Percentiles rank a stretch among this genome's conserved stretches.
Evolutionary conservation across 2,113 vertebrate genomes (phyloP).

Genomic region (Maccullochella peelii): DNA sequence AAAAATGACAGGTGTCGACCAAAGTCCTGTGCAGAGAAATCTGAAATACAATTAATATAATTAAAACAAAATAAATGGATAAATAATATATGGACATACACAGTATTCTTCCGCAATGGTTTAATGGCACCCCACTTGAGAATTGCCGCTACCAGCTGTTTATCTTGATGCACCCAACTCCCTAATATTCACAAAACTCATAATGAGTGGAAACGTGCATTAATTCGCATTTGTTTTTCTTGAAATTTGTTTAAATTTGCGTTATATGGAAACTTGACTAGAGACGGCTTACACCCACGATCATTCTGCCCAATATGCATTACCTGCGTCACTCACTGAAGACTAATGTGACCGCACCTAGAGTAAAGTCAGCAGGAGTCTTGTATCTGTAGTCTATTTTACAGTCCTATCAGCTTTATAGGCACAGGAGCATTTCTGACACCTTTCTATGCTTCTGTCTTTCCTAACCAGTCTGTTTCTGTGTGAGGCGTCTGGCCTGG

Average conservation of each 20-base stretch:
- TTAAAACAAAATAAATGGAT: not conserved
- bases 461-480: not conserved
- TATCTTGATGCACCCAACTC: too few species aligned
- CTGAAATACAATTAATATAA: not conserved
- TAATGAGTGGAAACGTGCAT: not conserved
- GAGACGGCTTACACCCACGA: rapidly evolving
- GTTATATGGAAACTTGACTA: not conserved
- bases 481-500: not conserved
- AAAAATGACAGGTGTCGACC: not conserved
- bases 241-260: not conserved
- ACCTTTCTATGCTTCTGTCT: not conserved
- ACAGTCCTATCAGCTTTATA: not conserved
- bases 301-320: not conserved
- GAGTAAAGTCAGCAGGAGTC: not conserved
- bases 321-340: not conserved
- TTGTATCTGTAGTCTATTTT: not conserved
- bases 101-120: not conserved
- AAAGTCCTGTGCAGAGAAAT: not conserved
- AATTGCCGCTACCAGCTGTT: not conserved
- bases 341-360: slow-evolving; percentile 40
- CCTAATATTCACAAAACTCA: not conserved
- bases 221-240: not conserved
- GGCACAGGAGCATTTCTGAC: slow-evolving; percentile 5
- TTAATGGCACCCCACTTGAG: not conserved
- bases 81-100: not conserved